phyloP scores from a whole-genome alignment of 2,113 vertebrate species.

The Eupsittula cactorum region DNA sequence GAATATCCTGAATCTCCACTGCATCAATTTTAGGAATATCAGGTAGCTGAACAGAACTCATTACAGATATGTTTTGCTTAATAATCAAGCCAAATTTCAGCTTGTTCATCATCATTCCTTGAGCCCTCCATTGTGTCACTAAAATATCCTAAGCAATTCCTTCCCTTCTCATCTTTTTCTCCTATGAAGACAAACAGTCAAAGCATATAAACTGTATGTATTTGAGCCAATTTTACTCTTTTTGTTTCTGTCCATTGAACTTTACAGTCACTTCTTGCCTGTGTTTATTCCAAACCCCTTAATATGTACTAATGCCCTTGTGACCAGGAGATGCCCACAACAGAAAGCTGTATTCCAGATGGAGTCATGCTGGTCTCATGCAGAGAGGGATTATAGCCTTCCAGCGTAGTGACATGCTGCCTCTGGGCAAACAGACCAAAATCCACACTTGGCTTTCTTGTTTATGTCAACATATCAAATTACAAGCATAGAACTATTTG shows the following conservation, averaged over 20 bases:
- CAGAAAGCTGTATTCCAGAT: slow-evolving; percentile 50
- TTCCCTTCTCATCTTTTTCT: background rate
- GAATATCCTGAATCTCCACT: background rate
- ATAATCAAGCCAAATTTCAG: background rate
- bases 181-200: background rate
- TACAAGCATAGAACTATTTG: slow-evolving; percentile 33
- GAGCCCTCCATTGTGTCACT: background rate
- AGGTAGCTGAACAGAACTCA: background rate
- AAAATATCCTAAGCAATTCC: background rate
- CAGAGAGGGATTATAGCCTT: slow-evolving; percentile 49
- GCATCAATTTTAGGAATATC: background rate
- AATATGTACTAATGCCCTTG: slow-evolving; percentile 25
- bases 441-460: slow-evolving; percentile 52
- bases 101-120: background rate
- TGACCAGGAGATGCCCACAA: slow-evolving; percentile 55
- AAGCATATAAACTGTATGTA: background rate
- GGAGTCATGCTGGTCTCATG: slow-evolving; percentile 45
- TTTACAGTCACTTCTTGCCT: background rate
- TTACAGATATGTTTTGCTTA: background rate
- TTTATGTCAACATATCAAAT: slow-evolving; percentile 21
- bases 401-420: slow-evolving; percentile 34
- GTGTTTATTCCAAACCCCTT: slow-evolving; percentile 1
- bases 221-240: background rate
- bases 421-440: slow-evolving; percentile 50
- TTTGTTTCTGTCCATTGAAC: background rate